Base-by-base conservation (phyloP, 2,888 invertebrate species). In the Gonocerus acuteangulatus region DNA sequence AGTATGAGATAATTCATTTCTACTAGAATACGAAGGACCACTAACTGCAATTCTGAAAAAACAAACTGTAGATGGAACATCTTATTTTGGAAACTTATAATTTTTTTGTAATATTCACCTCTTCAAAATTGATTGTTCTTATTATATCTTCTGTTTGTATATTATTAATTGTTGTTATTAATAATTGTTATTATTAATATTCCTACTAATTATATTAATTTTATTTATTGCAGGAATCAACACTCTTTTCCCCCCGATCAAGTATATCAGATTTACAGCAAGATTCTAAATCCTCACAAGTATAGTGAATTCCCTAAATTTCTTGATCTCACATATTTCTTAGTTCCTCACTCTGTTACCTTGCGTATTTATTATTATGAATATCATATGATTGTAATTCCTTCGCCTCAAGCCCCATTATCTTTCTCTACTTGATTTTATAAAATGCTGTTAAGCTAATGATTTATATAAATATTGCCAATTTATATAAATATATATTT, bases 201-300 rank as follows among this genome's bases (percentile, higher is more conserved):
- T n/a, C n/a, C n/a, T n/a, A n/a, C n/a, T n/a, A n/a, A n/a, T n/a
- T n/a, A n/a, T n/a, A n/a, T n/a, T n/a, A n/a, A n/a, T n/a, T n/a
- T n/a, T 21, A 32, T 15, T 60, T 18, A 36, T 65, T 67, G 39
- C 60, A 68, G 68, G 68, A 68, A 61, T 63, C 66, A 15, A 63
- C 67, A 9, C 60, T 65, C 27, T 65, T 66, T 44, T 65, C 68
- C 19, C 63, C 66, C 13, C 62, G 64, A 32, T 66, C 66, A 42
- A 65, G 64, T 48, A 62, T 67, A 34, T 65, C 68, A 13, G 66
- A 65, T 22, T 61, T 62, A 34, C 68, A 65, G 51, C 51, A 64
- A 18, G 68, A 68, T 59, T 66, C 68, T 15, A 68, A 67, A 51
- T 68, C 68, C 39, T 68, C 68, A 49, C 68, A 68, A 66, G 68